Percentiles rank a stretch among this genome's conserved stretches.
Evolutionary conservation across 2,113 vertebrate genomes (phyloP).

Genomic region (Mobula hypostoma): DNA sequence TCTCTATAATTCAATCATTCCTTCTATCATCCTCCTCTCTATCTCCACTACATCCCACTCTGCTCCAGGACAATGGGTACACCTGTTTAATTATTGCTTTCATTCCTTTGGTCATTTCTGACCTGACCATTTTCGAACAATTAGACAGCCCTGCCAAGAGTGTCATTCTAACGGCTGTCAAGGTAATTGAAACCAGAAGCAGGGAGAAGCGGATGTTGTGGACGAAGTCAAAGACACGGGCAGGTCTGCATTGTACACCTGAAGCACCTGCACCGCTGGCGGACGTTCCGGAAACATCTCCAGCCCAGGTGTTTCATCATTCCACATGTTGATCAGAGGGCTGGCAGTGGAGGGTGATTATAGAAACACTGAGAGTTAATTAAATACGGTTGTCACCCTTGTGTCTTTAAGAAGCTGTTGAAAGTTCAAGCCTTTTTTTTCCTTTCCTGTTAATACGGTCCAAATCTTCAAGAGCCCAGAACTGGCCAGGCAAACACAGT

Average conservation of each 20-base stretch:
- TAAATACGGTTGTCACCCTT: no score
- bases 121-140: not conserved
- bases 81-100: not conserved
- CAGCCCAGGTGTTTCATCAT: not conserved
- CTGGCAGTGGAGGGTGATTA: not conserved
- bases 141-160: not conserved
- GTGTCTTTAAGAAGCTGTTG: no score
- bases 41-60: no score
- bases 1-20: no score
- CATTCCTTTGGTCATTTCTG: not conserved
- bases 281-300: not conserved
- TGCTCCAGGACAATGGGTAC: no score
- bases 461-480: no score
- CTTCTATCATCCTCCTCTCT: no score
- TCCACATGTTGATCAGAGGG: not conserved
- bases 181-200: not conserved
- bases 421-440: not conserved
- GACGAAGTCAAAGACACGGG: not conserved
- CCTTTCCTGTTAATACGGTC: not conserved
- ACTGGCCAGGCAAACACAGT: not conserved
- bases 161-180: not conserved
- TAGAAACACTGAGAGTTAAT: not conserved
- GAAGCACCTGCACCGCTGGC: not conserved
- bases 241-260: not conserved
- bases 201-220: not conserved